phyloP scores from a whole-genome alignment of 2,888 invertebrate genomes.

The Eupeodes luniger region DNA sequence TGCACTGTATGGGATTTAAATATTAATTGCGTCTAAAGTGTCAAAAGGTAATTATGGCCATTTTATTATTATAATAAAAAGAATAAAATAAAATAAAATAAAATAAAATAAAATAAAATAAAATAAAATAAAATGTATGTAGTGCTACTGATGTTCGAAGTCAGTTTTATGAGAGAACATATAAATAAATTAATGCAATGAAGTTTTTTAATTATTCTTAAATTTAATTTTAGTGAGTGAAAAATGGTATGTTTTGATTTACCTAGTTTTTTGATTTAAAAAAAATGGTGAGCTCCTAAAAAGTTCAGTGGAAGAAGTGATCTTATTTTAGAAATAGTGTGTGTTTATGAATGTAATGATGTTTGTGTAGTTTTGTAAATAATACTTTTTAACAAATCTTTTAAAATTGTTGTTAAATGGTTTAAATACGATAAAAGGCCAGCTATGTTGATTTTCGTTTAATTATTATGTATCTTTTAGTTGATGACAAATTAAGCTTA shows the following conservation, averaged over 20 bases:
- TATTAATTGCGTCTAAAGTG: neutral
- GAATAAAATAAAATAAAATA: neutral
- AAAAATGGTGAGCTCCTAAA: neutral
- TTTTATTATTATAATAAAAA: conserved; percentile 43
- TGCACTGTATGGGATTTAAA: conserved; percentile 50
- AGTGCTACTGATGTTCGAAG: conserved; percentile 14
- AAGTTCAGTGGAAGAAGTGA: neutral
- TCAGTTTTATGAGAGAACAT: conserved; percentile 36
- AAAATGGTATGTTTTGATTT: neutral
- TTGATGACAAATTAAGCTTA: no score
- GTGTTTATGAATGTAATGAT: neutral
- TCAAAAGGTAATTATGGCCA: conserved; percentile 44
- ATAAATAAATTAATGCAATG: neutral
- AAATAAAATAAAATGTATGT: neutral
- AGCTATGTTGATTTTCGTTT: no score
- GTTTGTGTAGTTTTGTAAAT: neutral
- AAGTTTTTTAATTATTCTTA: neutral
- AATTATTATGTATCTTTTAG: no score
- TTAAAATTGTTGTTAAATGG: no score
- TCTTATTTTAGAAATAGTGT: neutral
- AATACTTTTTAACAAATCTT: no score
- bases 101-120: neutral
- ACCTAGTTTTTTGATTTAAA: neutral
- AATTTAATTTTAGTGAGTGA: neutral
- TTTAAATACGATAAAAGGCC: no score